Evolutionary conservation across 2,888 invertebrate species (phyloP), one percentile per base, ranked within the genome.

Genomic region (Cinara cedri): DNA sequence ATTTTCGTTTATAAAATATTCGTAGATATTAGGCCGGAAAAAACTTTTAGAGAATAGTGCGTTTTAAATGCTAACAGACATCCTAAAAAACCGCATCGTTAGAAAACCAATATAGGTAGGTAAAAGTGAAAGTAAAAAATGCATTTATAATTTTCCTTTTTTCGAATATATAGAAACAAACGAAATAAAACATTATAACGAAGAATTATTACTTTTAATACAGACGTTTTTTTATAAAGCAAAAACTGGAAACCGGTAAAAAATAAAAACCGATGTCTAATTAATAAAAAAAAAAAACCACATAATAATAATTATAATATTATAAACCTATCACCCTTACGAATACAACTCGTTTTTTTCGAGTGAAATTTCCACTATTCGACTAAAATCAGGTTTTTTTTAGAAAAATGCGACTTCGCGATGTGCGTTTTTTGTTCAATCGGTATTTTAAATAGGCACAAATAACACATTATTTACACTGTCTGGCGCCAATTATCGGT

Each of bases 41-140:
- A 34, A 4, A 34, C 34, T 34, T 34, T 34, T 34, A 34, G 34
- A 34, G 34, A 4, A 34, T 34, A 34, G 34, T 34, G 3, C 34
- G 34, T 34, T 4, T 68, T 68, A 34, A 51, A 24, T 34, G 19
- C 26, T n/a, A 26, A 51, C 51, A 51, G 11, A 19, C 26, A 3
- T 51, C 34, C 6, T 34, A 34, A 34, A 34, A 34, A 34, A 34
- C 34, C 34, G 34, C 34, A 34, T 34, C 34, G 6, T 34, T 34
- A 34, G 6, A 34, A 34, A 34, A 34, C n/a, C n/a, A 71, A 24
- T 44, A 11, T 1, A 55, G 44, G 55, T 55, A 71, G 57, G 44
- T 13, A 57, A 46, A 57, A 44, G 55, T 71, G 57, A 71, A 71
- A 71, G 71, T 71, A 44, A 71, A 21, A 71, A 21, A 21, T 55